Evolutionary conservation across 2,113 vertebrate species (phyloP).

Genomic region (Struthidea cinerea): DNA sequence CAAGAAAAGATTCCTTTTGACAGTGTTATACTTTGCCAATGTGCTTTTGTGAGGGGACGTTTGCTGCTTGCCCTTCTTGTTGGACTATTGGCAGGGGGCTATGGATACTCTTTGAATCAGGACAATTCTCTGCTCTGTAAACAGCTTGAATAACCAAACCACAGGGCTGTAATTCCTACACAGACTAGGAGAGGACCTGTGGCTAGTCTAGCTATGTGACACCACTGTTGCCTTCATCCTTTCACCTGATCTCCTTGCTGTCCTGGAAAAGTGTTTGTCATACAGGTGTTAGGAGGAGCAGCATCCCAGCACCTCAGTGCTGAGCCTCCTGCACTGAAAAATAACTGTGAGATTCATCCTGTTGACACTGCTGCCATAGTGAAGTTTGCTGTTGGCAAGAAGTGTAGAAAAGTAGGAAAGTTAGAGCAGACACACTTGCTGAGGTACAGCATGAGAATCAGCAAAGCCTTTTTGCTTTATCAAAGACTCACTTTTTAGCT

Average conservation of each 20-base stretch:
- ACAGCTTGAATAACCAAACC: not conserved
- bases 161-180: not conserved
- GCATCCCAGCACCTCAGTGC: fast-evolving
- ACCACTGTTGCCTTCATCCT: not conserved
- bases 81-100: not conserved
- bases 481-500: not conserved
- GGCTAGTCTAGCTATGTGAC: not conserved
- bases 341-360: not conserved
- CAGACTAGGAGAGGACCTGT: not conserved
- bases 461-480: not conserved
- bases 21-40: not conserved
- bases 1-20: not conserved
- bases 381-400: not conserved
- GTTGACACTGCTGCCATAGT: not conserved
- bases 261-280: not conserved
- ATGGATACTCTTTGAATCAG: not conserved
- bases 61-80: not conserved
- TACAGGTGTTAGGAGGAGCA: not conserved
- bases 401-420: not conserved
- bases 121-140: not conserved
- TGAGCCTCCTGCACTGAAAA: not conserved
- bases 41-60: not conserved
- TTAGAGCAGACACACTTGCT: not conserved
- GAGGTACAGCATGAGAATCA: not conserved
- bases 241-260: not conserved